phyloP scores from a whole-genome alignment of 1,140 invertebrate species.

The Trachelipus rathkii region DNA sequence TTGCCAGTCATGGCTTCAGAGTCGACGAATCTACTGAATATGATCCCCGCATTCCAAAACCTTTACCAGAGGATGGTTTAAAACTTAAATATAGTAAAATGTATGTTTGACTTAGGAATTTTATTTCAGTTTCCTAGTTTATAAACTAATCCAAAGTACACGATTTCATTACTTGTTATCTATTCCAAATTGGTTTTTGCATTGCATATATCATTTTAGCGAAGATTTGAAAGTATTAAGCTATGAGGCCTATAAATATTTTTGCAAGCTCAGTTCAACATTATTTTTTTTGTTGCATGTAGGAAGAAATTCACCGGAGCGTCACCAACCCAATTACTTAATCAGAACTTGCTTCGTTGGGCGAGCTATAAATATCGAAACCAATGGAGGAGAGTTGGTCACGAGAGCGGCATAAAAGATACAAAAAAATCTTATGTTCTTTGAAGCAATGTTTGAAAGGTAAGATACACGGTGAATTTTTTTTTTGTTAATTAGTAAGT shows the following conservation, averaged over 20 bases:
- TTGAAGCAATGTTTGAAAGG: not conserved
- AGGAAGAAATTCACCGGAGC: not conserved
- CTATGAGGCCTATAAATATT: too few relatives aligned
- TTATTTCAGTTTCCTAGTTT: not conserved
- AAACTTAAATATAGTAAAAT: not conserved
- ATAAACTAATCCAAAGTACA: too few relatives aligned
- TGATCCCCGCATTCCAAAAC: not conserved
- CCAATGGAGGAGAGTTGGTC: not conserved
- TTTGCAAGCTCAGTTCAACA: too few relatives aligned
- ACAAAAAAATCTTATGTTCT: not conserved
- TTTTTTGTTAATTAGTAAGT: too few relatives aligned
- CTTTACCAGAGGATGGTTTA: not conserved
- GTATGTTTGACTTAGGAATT: not conserved
- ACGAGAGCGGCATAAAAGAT: not conserved
- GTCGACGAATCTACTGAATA: not conserved
- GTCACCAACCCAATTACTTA: not conserved
- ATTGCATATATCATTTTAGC: too few relatives aligned
- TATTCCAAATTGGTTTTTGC: too few relatives aligned
- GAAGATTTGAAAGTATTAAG: too few relatives aligned
- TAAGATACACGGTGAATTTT: not conserved
- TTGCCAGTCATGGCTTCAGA: not conserved
- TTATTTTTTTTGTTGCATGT: too few relatives aligned
- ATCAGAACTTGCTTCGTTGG: not conserved
- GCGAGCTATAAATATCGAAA: not conserved
- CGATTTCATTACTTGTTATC: too few relatives aligned